Conservation (phyloP, 2,888 invertebrate species). For the Hylaea fasciaria region DNA sequence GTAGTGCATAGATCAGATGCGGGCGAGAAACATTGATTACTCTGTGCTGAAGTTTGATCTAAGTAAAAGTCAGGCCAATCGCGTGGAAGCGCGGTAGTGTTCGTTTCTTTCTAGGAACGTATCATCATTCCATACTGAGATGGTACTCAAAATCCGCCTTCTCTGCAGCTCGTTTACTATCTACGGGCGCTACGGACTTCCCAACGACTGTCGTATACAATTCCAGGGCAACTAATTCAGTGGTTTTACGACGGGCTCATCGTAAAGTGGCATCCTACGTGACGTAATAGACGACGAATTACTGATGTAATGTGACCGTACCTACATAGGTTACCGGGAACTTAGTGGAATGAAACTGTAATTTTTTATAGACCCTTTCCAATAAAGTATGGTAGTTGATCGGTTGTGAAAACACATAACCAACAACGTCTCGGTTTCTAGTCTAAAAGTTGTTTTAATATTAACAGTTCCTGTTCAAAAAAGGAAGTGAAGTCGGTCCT, state of each 20-base stretch:
- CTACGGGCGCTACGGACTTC: neutral
- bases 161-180: neutral
- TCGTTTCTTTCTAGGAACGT: too few relatives aligned
- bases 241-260: conserved; percentile 36
- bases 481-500: conserved; percentile 6
- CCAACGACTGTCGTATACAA: conserved; percentile 8
- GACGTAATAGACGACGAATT: conserved; percentile 29
- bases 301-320: conserved; percentile 17
- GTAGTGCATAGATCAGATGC: too few relatives aligned
- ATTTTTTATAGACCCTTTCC: neutral
- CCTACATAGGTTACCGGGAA: conserved; percentile 19
- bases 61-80: too few relatives aligned
- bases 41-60: too few relatives aligned
- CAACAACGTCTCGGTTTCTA: neutral
- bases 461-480: conserved; percentile 12
- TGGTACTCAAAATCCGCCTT: neutral
- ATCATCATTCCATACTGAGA: too few relatives aligned
- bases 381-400: too few relatives aligned
- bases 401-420: neutral
- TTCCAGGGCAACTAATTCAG: conserved; percentile 38
- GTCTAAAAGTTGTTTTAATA: conserved; percentile 11
- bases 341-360: conserved; percentile 19
- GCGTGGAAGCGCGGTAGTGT: too few relatives aligned
- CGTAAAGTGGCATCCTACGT: conserved; percentile 40
- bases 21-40: too few relatives aligned